These are phyloP conservation scores for Xyrauchen texanus DNA, from an alignment of 2,113 vertebrate genomes.

Conservation along the genomic window DNA sequence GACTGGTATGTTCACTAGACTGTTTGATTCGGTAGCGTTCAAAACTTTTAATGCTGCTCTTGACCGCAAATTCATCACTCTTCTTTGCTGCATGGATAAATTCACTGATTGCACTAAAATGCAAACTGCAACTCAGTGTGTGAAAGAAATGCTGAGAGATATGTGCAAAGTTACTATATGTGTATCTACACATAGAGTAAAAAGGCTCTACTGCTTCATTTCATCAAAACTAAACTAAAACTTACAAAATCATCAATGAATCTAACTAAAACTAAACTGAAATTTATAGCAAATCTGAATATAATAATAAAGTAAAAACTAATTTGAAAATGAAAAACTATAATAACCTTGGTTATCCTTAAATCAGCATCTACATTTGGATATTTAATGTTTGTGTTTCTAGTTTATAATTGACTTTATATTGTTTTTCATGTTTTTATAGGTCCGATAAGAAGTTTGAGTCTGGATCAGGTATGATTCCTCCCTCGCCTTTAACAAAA, in stretches of 20 bases:
- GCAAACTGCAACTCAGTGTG: not conserved
- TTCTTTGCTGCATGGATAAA: not conserved
- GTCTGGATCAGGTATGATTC: conserved; percentile 91
- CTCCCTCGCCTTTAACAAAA: not conserved
- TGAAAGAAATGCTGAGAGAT: not conserved
- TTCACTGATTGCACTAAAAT: not conserved
- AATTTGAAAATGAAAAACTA: too few species aligned
- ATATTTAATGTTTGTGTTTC: not conserved
- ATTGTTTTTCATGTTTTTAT: conserved; percentile 59
- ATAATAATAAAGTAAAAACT: too few species aligned
- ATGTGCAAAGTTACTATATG: not conserved
- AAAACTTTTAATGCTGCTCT: not conserved
- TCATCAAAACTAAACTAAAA: too few species aligned
- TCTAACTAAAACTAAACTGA: too few species aligned
- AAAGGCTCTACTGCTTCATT: too few species aligned
- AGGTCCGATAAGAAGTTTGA: conserved; percentile 96
- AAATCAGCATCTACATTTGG: too few species aligned
- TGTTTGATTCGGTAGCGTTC: not conserved
- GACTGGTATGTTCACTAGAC: not conserved
- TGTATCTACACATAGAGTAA: too few species aligned
- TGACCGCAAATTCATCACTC: not conserved
- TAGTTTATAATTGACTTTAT: not conserved
- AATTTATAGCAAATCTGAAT: too few species aligned
- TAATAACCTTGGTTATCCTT: too few species aligned
- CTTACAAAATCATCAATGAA: too few species aligned